Evolutionary conservation across 2,888 invertebrate genomes (phyloP), one percentile per base, ranked within the genome.

Genomic region (Eueremaeus valkanovi): DNA sequence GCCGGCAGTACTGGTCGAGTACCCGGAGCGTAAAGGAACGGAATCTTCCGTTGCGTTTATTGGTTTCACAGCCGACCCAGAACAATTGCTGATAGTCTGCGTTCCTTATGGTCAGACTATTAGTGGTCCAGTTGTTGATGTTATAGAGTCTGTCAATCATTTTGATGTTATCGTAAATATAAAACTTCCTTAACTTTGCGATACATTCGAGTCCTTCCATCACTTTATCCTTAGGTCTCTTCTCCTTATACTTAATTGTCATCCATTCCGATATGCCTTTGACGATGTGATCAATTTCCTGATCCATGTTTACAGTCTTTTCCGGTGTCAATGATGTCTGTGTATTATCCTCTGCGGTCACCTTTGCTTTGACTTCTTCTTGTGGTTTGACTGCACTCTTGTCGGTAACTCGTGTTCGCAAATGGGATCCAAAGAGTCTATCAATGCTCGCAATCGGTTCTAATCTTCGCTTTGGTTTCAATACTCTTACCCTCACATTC

Each of bases 181-280:
- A 73, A 18, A 73, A 58, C 36, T 58, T 73, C 24, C 55, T 49
- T n/a, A 73, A 16, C 40, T n/a, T 31, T 36, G n/a, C 73, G 8
- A 73, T 16, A 18, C 42, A 73, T 31, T 73, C 73, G 16, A 73
- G 31, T 16, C 73, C 73, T 8, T 16, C 33, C 8, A 45, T 45
- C 27, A 42, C 24, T 29, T 29, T 45, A 8, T 36, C 8, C 3
- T 29, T n/a, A n/a, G n/a, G n/a, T n/a, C n/a, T n/a, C 24, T 24
- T 49, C 1, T 73, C 16, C 55, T 55, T 73, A 11, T 33, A 21
- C 24, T 36, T 73, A 27, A 55, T 73, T 3, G 0, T 3, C 73
- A 73, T 73, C 73, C 73, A 73, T 18, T 42, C 70, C 1, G 70
- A 29, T 16, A 45, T 45, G 6, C 40, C 45, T 3, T 29, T 16